Evolutionary conservation across 2,888 invertebrate species (phyloP), one percentile per base, ranked within the genome.

Genomic region (Lasioglossum calceatum): DNA sequence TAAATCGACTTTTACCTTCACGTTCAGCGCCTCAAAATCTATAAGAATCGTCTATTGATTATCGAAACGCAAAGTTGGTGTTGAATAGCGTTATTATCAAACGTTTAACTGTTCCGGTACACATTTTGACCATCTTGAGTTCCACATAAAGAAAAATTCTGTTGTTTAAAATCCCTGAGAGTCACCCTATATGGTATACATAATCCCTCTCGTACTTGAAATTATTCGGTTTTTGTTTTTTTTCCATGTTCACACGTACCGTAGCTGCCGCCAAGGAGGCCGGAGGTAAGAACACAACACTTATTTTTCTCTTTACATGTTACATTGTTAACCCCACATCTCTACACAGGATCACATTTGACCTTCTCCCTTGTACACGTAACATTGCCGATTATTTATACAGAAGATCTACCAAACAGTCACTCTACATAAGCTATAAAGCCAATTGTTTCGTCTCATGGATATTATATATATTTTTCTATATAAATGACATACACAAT

Each of bases 181-280:
- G 39, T 71, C 42, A 42, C 42, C 71, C 71, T 71, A 42, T 71
- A 71, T 42, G 42, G 71, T n/a, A 71, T 71, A 71, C 71, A 71
- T 39, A 71, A 42, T 88, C 36, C 89, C 89, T 88, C 88, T 91
- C 73, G 85, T 87, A 88, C 79, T 87, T 93, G 91, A 93, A 94
- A 94, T 94, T 93, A 96, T 96, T 96, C 95, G 94, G 95, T 95
- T 95, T 94, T 95, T 95, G 95, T 96, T 96, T 96, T 94, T 96
- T 96, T 96, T 96, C 96, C 96, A 96, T 96, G 96, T 95, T 96
- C 96, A 96, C 93, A 94, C 96, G 95, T 94, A 95, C 95, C 94
- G 95, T 95, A 98, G 98, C 97, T 97, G 96, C 98, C 98, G 95
- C 97, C 98, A 96, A 97, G 98, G 96, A 98, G 97, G 96, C 98